Evolutionary conservation across 2,888 invertebrate species (phyloP).

Genomic region (Eurois occulta): DNA sequence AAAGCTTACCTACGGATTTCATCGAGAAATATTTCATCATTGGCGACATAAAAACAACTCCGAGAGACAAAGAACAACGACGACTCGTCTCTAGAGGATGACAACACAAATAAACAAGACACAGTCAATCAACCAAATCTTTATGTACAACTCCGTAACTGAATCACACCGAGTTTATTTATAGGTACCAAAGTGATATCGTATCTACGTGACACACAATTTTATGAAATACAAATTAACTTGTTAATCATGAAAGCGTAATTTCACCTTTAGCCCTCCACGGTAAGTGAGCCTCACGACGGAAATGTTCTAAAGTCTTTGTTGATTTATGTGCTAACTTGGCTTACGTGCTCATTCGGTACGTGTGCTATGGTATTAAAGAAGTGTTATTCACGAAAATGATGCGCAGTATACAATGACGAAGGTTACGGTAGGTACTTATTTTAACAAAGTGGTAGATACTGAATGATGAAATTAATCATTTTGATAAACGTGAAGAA

Average conservation of each 20-base stretch:
- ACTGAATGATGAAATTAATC: background rate
- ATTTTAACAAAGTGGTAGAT: slow-evolving; percentile 1
- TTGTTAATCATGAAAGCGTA: slow-evolving; percentile 59
- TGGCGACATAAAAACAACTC: slow-evolving; percentile 65
- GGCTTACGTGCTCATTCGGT: slow-evolving; percentile 61
- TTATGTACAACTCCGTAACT: slow-evolving; percentile 54
- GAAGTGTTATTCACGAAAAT: slow-evolving; percentile 62
- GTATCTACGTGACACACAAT: slow-evolving; percentile 39
- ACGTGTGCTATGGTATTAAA: slow-evolving; percentile 59
- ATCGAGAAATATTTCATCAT: slow-evolving; percentile 45
- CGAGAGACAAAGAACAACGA: slow-evolving; percentile 52
- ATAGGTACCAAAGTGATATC: background rate
- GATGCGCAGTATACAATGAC: slow-evolving; percentile 15
- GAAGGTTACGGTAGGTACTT: background rate
- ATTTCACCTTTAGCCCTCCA: slow-evolving; percentile 59
- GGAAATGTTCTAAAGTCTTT: slow-evolving; percentile 65
- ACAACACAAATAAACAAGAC: slow-evolving; percentile 68
- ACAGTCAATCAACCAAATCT: slow-evolving; percentile 69
- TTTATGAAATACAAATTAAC: slow-evolving; percentile 63
- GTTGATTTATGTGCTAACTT: slow-evolving; percentile 71
- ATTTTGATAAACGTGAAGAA: background rate
- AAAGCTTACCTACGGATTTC: slow-evolving; percentile 36
- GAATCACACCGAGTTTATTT: slow-evolving; percentile 46
- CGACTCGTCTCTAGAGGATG: slow-evolving; percentile 65
- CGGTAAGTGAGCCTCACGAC: slow-evolving; percentile 48